Base-by-base conservation (phyloP, 1,140 invertebrate genomes). In the Nephotettix cincticeps region DNA sequence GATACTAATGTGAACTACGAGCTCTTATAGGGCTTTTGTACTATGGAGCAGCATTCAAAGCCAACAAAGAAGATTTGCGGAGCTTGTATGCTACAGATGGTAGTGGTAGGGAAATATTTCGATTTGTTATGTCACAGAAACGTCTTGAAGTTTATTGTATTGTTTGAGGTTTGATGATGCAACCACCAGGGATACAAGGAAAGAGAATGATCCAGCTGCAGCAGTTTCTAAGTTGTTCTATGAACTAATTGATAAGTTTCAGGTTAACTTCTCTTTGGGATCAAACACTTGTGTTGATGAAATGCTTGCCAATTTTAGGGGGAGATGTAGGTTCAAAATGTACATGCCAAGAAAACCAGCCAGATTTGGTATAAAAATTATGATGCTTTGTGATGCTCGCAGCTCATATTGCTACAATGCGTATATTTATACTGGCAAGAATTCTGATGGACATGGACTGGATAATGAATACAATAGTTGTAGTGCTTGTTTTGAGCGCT, bases 271-370 rank as follows among this genome's bases (percentile, higher is more conserved):
- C 73, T 64, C 58, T 43, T 56, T 71, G 11, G 67, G 66, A 43
- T 70, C 77, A 65, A 74, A 75, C 72, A 28, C 79, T 3, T 79
- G 77, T 68, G 75, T 80, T 64, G 79, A 81, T 74, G 78, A 84
- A 74, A 74, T 78, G 68, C 71, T 82, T 14, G 68, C 74, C 61
- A 69, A 72, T 11, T 83, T 80, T 69, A 32, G 80, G 40, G 79
- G 78, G 27, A 69, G 77, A 28, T 81, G 79, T 70, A 6, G 9
- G 25, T 83, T 82, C 68, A 74, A 73, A 11, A 78, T 80, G 58
- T 82, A 81, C 68, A 80, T 84, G 23, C 80, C 80, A 19, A 72
- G 30, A 56, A 82, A 80, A 69, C 79, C 77, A 6, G 74, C 72
- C 19, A 80, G 78, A 73, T 80, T 80, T 73, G 77, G 77, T 17